Evolutionary conservation across 2,888 invertebrate genomes (phyloP).

Genomic region (Standfussiana lucernea): DNA sequence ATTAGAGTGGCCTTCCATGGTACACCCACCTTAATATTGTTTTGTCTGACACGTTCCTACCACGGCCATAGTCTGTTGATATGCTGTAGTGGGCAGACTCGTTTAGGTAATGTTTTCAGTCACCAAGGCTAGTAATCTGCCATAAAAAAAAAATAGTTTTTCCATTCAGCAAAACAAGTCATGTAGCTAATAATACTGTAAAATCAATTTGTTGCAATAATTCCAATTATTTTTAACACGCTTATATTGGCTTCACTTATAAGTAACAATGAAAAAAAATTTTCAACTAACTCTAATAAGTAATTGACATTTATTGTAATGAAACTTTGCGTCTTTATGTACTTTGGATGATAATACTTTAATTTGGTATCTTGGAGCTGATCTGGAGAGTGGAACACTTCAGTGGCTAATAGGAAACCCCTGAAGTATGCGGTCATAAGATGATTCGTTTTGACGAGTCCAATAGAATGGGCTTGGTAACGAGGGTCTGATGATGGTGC

Average conservation of each 20-base stretch:
- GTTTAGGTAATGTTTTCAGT: background rate
- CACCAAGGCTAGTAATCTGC: background rate
- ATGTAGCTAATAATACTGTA: conserved; percentile 16
- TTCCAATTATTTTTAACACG: conserved; percentile 33
- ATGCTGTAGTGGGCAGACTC: background rate
- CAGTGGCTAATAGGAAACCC: background rate
- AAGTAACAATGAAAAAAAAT: background rate
- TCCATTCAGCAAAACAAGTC: conserved; percentile 3
- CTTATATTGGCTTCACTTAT: background rate
- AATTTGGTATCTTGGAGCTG: background rate
- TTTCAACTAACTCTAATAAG: background rate
- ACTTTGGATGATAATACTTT: background rate
- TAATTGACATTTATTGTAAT: background rate
- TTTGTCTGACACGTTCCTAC: background rate
- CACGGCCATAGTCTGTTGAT: background rate
- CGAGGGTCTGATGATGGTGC: background rate
- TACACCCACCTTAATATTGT: no score
- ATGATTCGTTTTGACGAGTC: background rate
- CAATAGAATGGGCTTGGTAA: background rate
- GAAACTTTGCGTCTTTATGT: background rate
- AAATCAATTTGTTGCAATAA: conserved; percentile 46
- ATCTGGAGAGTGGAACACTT: background rate
- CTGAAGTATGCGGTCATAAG: background rate
- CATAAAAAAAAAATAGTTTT: background rate
- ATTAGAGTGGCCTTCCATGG: no score